phyloP scores from a whole-genome alignment of 2,113 vertebrate species.

The Heptranchias perlo region DNA sequence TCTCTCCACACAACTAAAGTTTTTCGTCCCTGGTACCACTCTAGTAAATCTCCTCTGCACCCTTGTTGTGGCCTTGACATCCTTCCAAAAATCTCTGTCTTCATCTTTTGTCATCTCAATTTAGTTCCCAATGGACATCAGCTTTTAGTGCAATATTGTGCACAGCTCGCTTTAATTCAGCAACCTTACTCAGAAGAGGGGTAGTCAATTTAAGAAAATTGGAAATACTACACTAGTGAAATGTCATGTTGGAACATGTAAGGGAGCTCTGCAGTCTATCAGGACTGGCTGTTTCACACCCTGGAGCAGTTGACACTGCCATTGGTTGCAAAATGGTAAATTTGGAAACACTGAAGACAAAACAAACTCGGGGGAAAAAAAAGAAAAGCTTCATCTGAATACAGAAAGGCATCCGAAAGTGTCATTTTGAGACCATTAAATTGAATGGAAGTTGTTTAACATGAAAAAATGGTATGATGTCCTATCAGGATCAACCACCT shows the following conservation, averaged over 20 bases:
- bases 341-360: neutral
- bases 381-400: neutral
- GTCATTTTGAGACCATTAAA: neutral
- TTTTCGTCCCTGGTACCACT: too few relatives aligned
- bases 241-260: neutral
- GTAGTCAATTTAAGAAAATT: neutral
- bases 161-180: neutral
- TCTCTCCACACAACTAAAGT: too few relatives aligned
- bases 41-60: too few relatives aligned
- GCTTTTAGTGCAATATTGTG: neutral
- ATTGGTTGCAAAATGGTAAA: neutral
- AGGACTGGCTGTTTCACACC: neutral
- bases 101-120: neutral
- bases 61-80: too few relatives aligned
- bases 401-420: too few relatives aligned
- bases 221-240: neutral
- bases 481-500: neutral
- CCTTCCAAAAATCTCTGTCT: neutral
- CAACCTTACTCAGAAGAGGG: neutral
- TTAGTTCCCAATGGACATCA: neutral
- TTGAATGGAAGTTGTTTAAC: slow-evolving; percentile 13
- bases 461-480: neutral
- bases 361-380: neutral
- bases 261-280: neutral
- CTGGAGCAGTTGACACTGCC: neutral